These are phyloP conservation scores for Drosophila novamexicana DNA, from an alignment of 1,140 invertebrate species.

Conservation along the genomic window DNA sequence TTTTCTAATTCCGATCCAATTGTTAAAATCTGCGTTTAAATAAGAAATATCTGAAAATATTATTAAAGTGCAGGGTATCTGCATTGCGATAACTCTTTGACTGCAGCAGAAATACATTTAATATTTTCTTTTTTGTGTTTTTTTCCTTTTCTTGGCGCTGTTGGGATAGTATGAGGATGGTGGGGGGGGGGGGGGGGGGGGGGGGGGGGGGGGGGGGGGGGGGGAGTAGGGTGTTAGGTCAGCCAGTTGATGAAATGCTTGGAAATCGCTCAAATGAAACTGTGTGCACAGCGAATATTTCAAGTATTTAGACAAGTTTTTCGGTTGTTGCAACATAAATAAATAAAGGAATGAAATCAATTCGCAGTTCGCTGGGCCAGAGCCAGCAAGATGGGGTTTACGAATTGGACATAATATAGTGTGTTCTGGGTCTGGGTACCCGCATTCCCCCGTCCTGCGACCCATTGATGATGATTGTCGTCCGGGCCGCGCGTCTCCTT, in stretches of 20 bases:
- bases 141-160: too few relatives aligned
- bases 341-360: constrained; percentile 56
- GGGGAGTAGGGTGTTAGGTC: too few relatives aligned
- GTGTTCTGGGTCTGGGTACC: background rate
- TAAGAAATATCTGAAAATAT: background rate
- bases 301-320: constrained; percentile 60
- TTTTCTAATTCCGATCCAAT: too few relatives aligned
- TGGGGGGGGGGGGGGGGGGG: too few relatives aligned
- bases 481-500: constrained; percentile 11
- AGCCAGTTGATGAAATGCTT: constrained; percentile 35
- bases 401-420: constrained; percentile 17
- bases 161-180: too few relatives aligned
- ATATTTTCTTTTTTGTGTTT: constrained; percentile 1
- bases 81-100: too few relatives aligned
- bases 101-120: background rate
- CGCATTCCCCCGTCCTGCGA: too few relatives aligned
- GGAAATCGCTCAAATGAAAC: constrained; percentile 42
- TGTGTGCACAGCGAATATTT: constrained; percentile 61
- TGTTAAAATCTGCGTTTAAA: too few relatives aligned
- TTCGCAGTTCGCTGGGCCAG: constrained; percentile 10
- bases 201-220: too few relatives aligned
- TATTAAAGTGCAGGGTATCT: background rate
- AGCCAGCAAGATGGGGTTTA: background rate
- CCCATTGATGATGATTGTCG: constrained; percentile 19
- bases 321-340: constrained; percentile 59